Evolutionary conservation across 2,113 vertebrate genomes (phyloP).

Genomic region (Romanogobio albipinnatus): DNA sequence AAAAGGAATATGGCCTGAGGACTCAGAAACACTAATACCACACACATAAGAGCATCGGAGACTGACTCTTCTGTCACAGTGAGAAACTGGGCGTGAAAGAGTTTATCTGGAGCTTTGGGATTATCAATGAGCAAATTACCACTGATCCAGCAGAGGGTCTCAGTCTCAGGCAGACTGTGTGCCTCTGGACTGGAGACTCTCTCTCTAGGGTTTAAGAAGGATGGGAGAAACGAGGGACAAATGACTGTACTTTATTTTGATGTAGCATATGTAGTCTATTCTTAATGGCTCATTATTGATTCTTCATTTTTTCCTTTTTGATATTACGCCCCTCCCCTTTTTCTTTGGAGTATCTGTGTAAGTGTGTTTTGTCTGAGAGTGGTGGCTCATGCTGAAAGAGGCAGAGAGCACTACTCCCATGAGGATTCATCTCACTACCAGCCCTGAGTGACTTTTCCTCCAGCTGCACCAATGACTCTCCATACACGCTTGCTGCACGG

Average conservation of each 20-base stretch:
- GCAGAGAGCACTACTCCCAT: constrained; percentile 31
- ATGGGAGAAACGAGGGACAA: neutral
- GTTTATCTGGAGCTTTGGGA: constrained; percentile 31
- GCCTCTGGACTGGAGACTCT: neutral
- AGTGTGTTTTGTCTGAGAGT: neutral
- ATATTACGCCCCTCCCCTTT: constrained; percentile 9
- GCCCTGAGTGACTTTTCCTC: constrained; percentile 26
- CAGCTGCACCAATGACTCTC: constrained; percentile 48
- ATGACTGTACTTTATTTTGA: constrained; percentile 1
- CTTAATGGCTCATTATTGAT: constrained; percentile 17
- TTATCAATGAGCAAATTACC: constrained; percentile 39
- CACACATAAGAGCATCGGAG: neutral
- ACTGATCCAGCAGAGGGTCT: constrained; percentile 38
- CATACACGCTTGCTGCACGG: constrained; percentile 14
- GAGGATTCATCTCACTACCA: constrained; percentile 46
- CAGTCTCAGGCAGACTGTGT: constrained; percentile 20
- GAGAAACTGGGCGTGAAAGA: constrained; percentile 12
- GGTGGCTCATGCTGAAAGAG: constrained; percentile 38
- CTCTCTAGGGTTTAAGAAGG: neutral
- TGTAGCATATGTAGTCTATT: neutral
- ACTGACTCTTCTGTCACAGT: neutral
- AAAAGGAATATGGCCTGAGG: neutral
- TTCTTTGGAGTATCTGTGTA: constrained; percentile 14
- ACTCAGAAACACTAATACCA: neutral
- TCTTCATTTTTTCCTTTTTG: neutral